A percentile compares a stretch with the other conserved stretches of the same genome.
These are phyloP conservation scores for Ornithorhynchus anatinus DNA, from an alignment of 2,113 vertebrate species.

Conservation along the genomic window DNA sequence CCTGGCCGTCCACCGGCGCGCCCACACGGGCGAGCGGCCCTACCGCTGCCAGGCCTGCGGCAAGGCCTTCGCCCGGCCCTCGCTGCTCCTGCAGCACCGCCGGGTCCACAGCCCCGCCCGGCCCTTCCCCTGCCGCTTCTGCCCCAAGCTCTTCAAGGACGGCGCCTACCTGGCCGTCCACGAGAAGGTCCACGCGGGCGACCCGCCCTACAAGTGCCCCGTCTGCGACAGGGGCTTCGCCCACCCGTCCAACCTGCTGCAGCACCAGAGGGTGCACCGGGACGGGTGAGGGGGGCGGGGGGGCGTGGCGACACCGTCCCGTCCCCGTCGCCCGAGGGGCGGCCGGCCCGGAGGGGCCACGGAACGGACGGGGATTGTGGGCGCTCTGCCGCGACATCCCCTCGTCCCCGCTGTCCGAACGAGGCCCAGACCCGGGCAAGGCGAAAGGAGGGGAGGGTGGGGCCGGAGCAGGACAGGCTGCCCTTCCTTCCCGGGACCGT, in stretches of 20 bases:
- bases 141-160: constrained; percentile 63
- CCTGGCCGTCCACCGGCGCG: constrained; percentile 48
- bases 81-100: constrained; percentile 52
- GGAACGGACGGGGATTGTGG: too few relatives aligned
- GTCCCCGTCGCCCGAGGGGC: too few relatives aligned
- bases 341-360: too few relatives aligned
- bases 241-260: constrained; percentile 56
- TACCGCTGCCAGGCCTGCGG: constrained; percentile 28
- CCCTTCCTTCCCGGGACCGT: not conserved
- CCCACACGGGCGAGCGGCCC: constrained; percentile 21
- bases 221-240: constrained; percentile 53
- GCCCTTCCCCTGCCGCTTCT: constrained; percentile 49
- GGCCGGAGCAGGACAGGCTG: not conserved
- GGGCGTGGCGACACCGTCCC: not conserved
- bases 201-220: constrained; percentile 44
- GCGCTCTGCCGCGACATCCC: not conserved
- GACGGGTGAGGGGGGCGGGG: constrained; percentile 1
- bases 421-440: not conserved
- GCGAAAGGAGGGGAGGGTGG: not conserved
- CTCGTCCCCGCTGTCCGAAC: not conserved
- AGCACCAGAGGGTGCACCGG: constrained; percentile 33
- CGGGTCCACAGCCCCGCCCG: constrained; percentile 31
- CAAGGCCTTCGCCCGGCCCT: constrained; percentile 50
- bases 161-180: constrained; percentile 48
- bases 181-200: constrained; percentile 51